Base-by-base conservation (phyloP, 1,140 invertebrate species). In the Penaeus vannamei region DNA sequence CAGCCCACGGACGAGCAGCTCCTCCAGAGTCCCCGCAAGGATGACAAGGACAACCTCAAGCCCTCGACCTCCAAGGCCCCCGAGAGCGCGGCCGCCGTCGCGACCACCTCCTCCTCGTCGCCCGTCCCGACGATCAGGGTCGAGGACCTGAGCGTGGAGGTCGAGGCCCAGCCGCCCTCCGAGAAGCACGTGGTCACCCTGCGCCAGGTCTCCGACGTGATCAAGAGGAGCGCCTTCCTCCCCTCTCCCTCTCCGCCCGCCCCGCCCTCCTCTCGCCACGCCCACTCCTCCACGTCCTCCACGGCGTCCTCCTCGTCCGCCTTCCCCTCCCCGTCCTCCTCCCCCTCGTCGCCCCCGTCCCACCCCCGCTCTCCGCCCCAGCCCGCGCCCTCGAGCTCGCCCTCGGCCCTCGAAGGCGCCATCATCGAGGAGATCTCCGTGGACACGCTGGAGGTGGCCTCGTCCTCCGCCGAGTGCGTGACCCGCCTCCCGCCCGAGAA, bases 121-220 rank as follows among this genome's bases (percentile, higher is more conserved):
- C 69, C 69, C 1, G 82, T 84, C 26, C 61, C 82, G 4, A 36
- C 82, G 53, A 84, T 66, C n/a, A 32, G 12, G 19, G 29, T 66
- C 4, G 53, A 32, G 14, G 85, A 79, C 17, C 72, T 61, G 59
- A 66, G 64, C 53, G 66, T 23, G 17, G 66, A 29, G 5, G 32
- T 26, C 64, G 46, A 53, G 46, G 46, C 10, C 46, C 46, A 53
- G 46, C 19, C 29, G 59, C 32, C 42, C 26, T 88, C 86, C 20
- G 86, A 88, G 86, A 88, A 88, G 53, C 86, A 88, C n/a, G 80
- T 88, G 22, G 86, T 88, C 62, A 83, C 86, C 62, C 80, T 88
- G 26, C 61, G 81, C 10, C 86, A 88, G 46, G 80, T 88, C 0
- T 88, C 86, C 19, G 86, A 88, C 7, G 29, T 88, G 61, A 53